A percentile compares a stretch with the other conserved stretches of the same genome.
phyloP scores from a whole-genome alignment of 2,797 vertebrate genomes.

The Halcyon leucocephala region DNA sequence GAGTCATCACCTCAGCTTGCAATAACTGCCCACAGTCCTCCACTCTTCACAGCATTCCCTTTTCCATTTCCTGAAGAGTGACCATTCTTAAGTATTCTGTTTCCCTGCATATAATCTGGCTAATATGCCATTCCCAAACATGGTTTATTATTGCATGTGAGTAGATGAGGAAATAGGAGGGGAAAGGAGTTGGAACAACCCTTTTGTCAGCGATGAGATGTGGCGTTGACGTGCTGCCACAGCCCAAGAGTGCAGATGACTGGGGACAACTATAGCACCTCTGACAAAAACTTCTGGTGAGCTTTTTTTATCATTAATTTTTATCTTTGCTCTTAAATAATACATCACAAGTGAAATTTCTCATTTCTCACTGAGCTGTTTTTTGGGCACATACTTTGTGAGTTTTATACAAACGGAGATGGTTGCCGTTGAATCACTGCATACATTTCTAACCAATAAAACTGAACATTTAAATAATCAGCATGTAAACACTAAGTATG shows the following conservation, averaged over 20 bases:
- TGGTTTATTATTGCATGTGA: background rate
- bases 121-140: background rate
- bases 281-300: background rate
- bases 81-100: background rate
- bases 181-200: background rate
- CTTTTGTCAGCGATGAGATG: background rate
- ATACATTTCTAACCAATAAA: background rate
- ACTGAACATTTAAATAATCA: background rate
- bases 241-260: background rate
- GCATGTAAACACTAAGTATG: background rate
- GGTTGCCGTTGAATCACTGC: background rate
- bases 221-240: rapidly evolving
- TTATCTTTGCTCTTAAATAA: background rate
- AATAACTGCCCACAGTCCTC: background rate
- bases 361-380: background rate
- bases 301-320: background rate
- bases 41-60: background rate
- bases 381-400: background rate
- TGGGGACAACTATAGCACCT: background rate
- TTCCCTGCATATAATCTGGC: background rate
- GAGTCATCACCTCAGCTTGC: background rate
- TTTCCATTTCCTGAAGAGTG: background rate
- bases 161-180: background rate
- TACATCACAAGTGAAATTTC: background rate
- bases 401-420: background rate